Evolutionary conservation across 2,797 vertebrate genomes (phyloP), one percentile per base, ranked within the genome.

Genomic region (Zalophus californianus): DNA sequence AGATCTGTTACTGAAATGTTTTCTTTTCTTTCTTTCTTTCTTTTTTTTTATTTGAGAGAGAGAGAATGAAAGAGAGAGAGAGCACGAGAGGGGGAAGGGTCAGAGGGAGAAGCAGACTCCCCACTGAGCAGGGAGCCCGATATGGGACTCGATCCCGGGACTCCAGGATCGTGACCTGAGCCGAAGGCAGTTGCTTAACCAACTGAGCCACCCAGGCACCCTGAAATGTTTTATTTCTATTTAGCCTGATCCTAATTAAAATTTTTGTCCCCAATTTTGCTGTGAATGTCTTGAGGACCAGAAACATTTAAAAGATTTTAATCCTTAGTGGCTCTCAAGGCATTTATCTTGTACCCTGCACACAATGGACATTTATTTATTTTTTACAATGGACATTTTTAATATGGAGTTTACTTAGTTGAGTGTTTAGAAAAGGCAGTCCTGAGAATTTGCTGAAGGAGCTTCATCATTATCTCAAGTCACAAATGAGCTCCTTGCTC

Each of bases 171-270:
- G 38, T 38, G 38, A 38, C 38, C 38, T 38, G 38, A 38, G 38
- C 38, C 38, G 38, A 38, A 38, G 38, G 38, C 38, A 38, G 38
- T 38, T 38, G 38, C 38, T 38, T 38, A 38, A 38, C 38, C 38
- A 38, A 38, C 38, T 38, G 38, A 38, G 38, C 38, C 38, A 38
- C 38, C 38, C 38, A 38, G 38, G 38, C 38, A 38, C 38, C 38
- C 27, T 79, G 35, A 86, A 62, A n/a, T 86, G 64, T 38, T 80
- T 87, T 92, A 27, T 70, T 89, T 95, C 77, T 20, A 38, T 85
- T 84, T 21, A 70, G 10, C 48, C 70, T 97, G 70, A n/a, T 77
- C 10, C 29, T 78, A 29, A 54, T 91, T 87, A 7, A 25, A 70
- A 25, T 44, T 80, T 86, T 95, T 90, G 0, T 54, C 50, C 72